Base-by-base conservation (phyloP, 2,113 vertebrate genomes). In the Suncus etruscus region DNA sequence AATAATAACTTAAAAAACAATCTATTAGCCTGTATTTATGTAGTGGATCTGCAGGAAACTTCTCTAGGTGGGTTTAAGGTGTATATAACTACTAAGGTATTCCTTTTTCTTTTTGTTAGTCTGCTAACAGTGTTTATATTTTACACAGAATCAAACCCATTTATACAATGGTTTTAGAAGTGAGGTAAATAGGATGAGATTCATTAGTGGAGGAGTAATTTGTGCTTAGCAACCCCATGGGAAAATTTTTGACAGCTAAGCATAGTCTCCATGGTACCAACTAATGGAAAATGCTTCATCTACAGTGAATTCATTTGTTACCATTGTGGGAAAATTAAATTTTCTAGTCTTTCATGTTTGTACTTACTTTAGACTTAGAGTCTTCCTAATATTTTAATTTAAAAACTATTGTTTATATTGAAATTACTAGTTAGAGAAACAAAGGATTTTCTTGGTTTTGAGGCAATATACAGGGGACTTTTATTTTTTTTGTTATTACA, bases 151-250 rank as follows among this genome's bases (percentile, higher is more conserved):
- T 89, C 91, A 78, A 96, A 79, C 50, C 78, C 92, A 91, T 94
- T 95, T 91, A 89, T 95, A 72, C 79, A 93, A 91, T 92, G 39
- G 78, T 89, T 95, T 95, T 87, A 94, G 87, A 95, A 95, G 89
- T 82, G 87, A 95, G 86, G 75, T 92, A 95, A 94, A 94, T 68
- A 87, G 94, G 82, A 87, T 85, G 84, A 86, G 66, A 93, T 96
- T 96, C 94, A 95, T 96, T 95, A 95, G 86, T 73, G 70, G 63
- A 76, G 61, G 63, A 50, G 83, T 89, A 81, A 94, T 92, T 94
- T 94, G 81, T 86, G 82, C 47, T 39, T 93, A 66, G 70, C 48
- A 95, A 81, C 69, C 90, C 68, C 70, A 50, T 50, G 92, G 94
- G 95, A 91, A 87, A 89, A 95, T 87, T 92, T 87, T 95, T 94